Evolutionary conservation across 2,888 invertebrate genomes (phyloP), one percentile per base, ranked within the genome.

Genomic region (Hemistola chrysoprasaria): DNA sequence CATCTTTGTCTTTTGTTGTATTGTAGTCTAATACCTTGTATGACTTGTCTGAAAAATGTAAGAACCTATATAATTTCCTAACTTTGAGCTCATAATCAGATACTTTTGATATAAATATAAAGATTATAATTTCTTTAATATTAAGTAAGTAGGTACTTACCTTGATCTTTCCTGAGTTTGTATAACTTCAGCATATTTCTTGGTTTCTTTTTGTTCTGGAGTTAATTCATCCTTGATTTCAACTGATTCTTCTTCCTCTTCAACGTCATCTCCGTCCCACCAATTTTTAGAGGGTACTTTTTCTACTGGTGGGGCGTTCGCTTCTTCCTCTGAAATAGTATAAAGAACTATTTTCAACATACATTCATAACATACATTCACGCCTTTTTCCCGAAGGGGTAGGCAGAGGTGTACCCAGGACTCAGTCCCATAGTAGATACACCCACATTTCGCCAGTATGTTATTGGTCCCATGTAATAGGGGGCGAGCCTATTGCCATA

Each of bases 121-220:
- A n/a, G n/a, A n/a, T n/a, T 11, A 16, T 8, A 9, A 26, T 26
- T 34, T 20, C 8, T 10, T 10, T 23, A 20, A 10, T 11, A 6
- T 11, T 8, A 5, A 11, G 7, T 10, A 26, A 10, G 6, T 34
- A 26, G 8, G n/a, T 11, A 9, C 27, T 8, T 47, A 81, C 85
- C 84, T 73, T 6, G 69, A 53, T 47, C 62, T 74, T 49, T 82
- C 84, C 28, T 83, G 81, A 20, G 82, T 71, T 44, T 75, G 66
- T 60, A 85, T 80, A 3, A 83, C 33, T 28, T 61, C 45, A 1
- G 71, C 28, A 50, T 69, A 47, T 42, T 50, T 49, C 21, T 50
- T 68, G 7, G 48, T 65, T 42, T 56, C 49, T 8, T 69, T 45
- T 7, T 59, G 50, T 58, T 71, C 73, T 55, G 71, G 68, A 6